These are phyloP conservation scores for Apodemus agrarius DNA, from an alignment of 2,797 vertebrate genomes.

Conservation along the genomic window DNA sequence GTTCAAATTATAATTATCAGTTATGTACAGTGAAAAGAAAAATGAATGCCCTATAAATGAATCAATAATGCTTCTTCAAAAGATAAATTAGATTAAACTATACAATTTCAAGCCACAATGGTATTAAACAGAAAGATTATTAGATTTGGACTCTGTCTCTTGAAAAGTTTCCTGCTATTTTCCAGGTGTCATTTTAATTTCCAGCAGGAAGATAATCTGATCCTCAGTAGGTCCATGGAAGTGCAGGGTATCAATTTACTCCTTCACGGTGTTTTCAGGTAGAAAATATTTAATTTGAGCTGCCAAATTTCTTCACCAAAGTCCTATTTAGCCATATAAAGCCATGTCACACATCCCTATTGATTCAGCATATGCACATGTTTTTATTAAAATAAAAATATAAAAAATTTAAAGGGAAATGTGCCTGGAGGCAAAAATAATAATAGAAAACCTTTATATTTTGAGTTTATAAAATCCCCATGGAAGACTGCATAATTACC, in stretches of 20 bases:
- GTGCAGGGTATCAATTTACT: background rate
- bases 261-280: background rate
- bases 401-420: conserved; percentile 28
- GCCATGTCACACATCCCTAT: background rate
- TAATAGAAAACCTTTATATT: background rate
- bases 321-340: background rate
- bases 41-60: background rate
- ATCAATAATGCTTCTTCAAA: background rate
- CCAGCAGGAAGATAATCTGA: conserved; percentile 3
- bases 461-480: background rate
- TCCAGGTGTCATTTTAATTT: conserved; percentile 75
- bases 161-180: conserved; percentile 65
- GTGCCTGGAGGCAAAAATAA: background rate
- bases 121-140: conserved; percentile 57
- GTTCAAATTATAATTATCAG: conserved; percentile 45
- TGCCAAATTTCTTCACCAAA: background rate
- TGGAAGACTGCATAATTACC: background rate
- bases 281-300: background rate
- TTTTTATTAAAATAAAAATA: background rate
- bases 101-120: conserved; percentile 59
- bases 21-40: background rate
- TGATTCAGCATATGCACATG: background rate
- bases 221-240: background rate
- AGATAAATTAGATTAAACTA: conserved; percentile 57
- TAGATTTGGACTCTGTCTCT: conserved; percentile 42